Evolutionary conservation across 2,797 vertebrate species (phyloP).

Genomic region (Otolemur crassicaudatus): DNA sequence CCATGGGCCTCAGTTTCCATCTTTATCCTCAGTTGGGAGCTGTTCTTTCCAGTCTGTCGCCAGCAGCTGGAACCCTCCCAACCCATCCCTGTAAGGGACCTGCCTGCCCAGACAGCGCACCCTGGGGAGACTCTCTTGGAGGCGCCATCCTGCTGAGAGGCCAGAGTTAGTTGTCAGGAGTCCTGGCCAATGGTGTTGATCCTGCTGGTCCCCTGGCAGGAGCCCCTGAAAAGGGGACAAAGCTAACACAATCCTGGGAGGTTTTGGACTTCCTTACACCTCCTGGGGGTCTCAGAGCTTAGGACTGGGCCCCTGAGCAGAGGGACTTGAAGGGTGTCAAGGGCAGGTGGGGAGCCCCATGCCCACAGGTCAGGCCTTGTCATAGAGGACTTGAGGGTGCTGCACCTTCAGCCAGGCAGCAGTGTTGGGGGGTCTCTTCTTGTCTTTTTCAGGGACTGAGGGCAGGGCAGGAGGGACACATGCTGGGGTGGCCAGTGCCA

Average conservation of each 20-base stretch:
- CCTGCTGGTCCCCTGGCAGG: background rate
- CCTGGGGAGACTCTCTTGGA: background rate
- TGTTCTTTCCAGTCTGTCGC: background rate
- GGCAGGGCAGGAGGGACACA: background rate
- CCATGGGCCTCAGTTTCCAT: background rate
- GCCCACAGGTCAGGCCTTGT: background rate
- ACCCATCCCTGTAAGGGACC: too few relatives aligned
- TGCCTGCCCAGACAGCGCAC: background rate
- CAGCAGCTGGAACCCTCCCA: background rate
- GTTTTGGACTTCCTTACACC: background rate
- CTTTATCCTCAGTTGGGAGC: background rate
- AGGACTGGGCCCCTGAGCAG: background rate
- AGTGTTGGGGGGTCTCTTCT: background rate
- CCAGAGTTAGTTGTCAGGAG: too few relatives aligned
- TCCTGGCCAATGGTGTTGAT: background rate
- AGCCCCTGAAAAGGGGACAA: background rate
- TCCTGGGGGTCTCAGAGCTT: background rate
- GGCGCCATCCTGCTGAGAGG: background rate
- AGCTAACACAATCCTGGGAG: background rate
- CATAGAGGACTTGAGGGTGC: too few relatives aligned
- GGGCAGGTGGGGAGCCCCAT: too few relatives aligned
- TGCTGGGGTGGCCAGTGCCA: background rate
- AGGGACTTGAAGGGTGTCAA: background rate
- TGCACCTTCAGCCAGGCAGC: fast-evolving
- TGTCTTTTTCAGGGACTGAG: background rate